Evolutionary conservation across 1,140 invertebrate genomes (phyloP), one percentile per base, ranked within the genome.

Genomic region (Formica selysi): DNA sequence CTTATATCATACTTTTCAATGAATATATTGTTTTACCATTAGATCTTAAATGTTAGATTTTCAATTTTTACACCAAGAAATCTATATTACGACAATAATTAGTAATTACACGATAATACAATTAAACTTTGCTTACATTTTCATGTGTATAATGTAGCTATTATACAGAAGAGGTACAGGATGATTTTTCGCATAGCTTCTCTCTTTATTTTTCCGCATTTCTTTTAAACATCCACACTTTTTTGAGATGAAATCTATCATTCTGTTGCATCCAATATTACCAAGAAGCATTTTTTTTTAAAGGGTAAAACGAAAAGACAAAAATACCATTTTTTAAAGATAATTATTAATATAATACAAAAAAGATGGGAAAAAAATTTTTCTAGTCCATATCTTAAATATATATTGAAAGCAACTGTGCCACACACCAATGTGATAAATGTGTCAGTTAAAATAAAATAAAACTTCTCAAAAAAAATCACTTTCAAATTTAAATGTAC

Each of bases 51-150:
- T 86, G 89, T 94, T 93, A 94, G 88, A 90, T 94, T 51, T 51
- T 79, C 92, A 94, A 94, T 94, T 93, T 94, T 94, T 94, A 95
- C 94, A 94, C 92, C 93, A 93, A 95, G 92, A 91, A 92, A 93
- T 89, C 92, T 94, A 94, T 91, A 90, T 94, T 94, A 95, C 92
- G 92, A 94, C 92, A 90, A 93, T 93, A 94, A 95, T 94, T 93
- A 93, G 85, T 94, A 94, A 93, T 94, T 94, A 94, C 94, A 94
- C 89, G 92, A 93, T 92, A 92, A 91, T 94, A 95, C 91, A 94
- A 93, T 93, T 93, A 94, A 94, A 94, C 89, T 92, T 93, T 87
- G 87, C 93, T 93, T 92, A 91, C 93, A 90, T 89, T 92, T 92
- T 93, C 87, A 90, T 65, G 67, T 91, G 90, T 91, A 90, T 90